These are phyloP conservation scores for Hybognathus amarus DNA, from an alignment of 2,797 vertebrate species.

Conservation along the genomic window DNA sequence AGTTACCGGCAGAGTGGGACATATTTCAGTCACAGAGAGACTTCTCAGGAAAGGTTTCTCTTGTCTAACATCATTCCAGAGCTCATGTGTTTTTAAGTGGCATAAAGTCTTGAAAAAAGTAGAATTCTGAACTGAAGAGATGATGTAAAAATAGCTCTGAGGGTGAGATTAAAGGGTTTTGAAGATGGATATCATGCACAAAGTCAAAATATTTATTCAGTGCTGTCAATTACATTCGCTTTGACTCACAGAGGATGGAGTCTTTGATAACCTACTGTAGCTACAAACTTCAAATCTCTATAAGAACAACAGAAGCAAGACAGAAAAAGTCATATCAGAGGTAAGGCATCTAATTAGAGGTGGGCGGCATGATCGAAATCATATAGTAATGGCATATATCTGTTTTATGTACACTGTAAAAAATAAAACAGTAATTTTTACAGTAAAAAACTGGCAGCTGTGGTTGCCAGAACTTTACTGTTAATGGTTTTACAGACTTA, in stretches of 20 bases:
- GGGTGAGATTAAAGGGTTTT: slow-evolving; percentile 15
- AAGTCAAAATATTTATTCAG: slow-evolving; percentile 13
- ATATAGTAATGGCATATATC: not conserved
- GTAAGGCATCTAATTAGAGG: not conserved
- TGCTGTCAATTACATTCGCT: slow-evolving; percentile 11
- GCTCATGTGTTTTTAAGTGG: slow-evolving; percentile 8
- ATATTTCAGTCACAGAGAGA: not conserved
- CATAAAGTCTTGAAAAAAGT: not conserved
- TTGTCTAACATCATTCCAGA: slow-evolving; percentile 4
- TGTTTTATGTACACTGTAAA: not conserved
- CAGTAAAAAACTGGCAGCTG: too few relatives aligned
- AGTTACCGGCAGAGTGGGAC: slow-evolving; percentile 4
- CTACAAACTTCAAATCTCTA: not conserved
- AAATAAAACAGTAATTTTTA: too few relatives aligned
- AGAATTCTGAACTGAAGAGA: not conserved
- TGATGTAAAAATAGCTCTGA: slow-evolving; percentile 18
- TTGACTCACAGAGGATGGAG: not conserved
- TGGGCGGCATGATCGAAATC: not conserved
- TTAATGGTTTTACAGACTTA: too few relatives aligned
- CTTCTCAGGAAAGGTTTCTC: slow-evolving; percentile 14
- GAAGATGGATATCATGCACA: slow-evolving; percentile 2
- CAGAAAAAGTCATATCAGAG: not conserved
- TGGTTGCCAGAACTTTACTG: too few relatives aligned
- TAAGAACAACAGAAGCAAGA: not conserved
- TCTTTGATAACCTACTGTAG: slow-evolving; percentile 15